Evolutionary conservation across 2,888 invertebrate species (phyloP).

Genomic region (Fragum fragum): DNA sequence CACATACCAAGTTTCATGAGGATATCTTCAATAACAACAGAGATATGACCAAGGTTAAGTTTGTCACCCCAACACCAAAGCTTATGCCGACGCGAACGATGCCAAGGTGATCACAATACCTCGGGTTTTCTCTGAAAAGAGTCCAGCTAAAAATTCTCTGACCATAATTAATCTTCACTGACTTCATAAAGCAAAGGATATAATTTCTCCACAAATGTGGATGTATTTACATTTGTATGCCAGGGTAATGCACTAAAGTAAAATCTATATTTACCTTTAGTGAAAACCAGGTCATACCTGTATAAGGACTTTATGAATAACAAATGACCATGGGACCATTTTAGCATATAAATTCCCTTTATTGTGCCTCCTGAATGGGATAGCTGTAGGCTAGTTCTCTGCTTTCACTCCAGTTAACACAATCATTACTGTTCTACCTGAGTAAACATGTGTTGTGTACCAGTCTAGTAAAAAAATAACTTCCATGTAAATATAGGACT

Average conservation of each 20-base stretch:
- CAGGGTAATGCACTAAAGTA: not conserved
- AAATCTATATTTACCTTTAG: constrained; percentile 1
- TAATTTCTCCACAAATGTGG: no score
- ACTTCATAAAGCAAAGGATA: no score
- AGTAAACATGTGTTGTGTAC: constrained; percentile 52
- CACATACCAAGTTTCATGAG: no score
- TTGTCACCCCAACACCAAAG: no score
- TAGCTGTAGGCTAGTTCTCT: constrained; percentile 65
- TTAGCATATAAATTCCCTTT: constrained; percentile 36
- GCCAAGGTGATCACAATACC: no score
- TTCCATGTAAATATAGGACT: constrained; percentile 42
- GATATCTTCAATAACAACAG: no score
- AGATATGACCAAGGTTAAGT: no score
- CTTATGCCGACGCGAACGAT: no score
- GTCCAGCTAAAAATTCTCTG: no score
- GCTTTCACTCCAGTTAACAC: constrained; percentile 65
- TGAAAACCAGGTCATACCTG: constrained; percentile 22
- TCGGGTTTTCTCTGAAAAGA: no score
- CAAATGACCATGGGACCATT: not conserved
- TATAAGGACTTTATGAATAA: not conserved
- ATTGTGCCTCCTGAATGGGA: constrained; percentile 54
- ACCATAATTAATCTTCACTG: no score
- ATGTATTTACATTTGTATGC: no score
- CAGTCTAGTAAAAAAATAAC: constrained; percentile 50
- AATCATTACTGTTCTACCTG: constrained; percentile 63